Conservation (phyloP, 2,797 vertebrate genomes). For the Enteromius radiatus region DNA sequence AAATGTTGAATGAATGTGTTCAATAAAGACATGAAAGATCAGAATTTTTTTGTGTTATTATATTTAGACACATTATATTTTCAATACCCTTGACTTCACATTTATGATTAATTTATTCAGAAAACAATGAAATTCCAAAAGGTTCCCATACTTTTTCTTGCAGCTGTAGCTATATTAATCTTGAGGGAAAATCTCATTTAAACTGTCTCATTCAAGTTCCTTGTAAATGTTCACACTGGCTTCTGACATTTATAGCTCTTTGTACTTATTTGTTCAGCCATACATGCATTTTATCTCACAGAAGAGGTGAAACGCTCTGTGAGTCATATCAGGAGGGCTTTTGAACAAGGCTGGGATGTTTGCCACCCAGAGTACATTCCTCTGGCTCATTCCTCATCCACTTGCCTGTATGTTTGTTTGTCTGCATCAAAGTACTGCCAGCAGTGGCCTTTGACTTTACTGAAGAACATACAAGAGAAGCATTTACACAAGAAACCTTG, state of each 20-base stretch:
- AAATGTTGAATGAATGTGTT: too few relatives aligned
- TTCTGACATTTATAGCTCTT: neutral
- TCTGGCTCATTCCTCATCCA: constrained; percentile 29
- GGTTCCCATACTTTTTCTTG: too few relatives aligned
- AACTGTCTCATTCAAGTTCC: neutral
- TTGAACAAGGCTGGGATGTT: constrained; percentile 22
- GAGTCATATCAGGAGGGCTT: constrained; percentile 4
- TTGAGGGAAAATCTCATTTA: neutral
- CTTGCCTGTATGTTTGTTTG: constrained; percentile 22
- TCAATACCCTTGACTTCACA: too few relatives aligned
- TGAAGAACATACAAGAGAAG: constrained; percentile 1
- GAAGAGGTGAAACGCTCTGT: neutral
- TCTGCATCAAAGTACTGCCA: constrained; percentile 15
- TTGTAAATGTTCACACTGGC: too few relatives aligned
- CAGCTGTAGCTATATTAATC: neutral
- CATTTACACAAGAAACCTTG: constrained; percentile 14
- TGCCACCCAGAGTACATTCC: constrained; percentile 28
- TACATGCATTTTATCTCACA: constrained; percentile 2
- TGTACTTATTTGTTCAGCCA: neutral
- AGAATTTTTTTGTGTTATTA: too few relatives aligned
- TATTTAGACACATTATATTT: too few relatives aligned
- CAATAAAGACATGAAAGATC: too few relatives aligned
- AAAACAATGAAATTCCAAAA: too few relatives aligned
- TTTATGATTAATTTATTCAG: too few relatives aligned
- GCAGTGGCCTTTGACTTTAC: constrained; percentile 5